Conservation (phyloP, 2,888 invertebrate genomes). For the Sarcophaga caerulescens region DNA sequence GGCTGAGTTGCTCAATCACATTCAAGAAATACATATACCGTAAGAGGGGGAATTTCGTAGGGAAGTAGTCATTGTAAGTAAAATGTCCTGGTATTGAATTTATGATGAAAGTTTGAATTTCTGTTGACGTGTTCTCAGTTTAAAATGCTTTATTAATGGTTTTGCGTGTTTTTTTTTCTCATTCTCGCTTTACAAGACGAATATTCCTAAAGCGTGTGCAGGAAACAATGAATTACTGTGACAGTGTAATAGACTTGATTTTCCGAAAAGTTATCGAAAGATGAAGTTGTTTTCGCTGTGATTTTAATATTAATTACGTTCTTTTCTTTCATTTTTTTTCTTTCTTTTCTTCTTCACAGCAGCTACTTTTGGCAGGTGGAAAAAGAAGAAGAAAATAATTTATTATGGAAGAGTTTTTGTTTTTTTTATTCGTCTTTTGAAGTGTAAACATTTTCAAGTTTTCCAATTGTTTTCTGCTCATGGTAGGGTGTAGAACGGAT, state of each 20-base stretch:
- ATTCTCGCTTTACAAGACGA: not conserved
- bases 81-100: constrained; percentile 60
- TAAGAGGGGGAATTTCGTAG: not conserved
- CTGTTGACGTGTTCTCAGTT: constrained; percentile 56
- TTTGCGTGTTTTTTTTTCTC: constrained; percentile 50
- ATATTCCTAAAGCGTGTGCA: not conserved
- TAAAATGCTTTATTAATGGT: constrained; percentile 59
- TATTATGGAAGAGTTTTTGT: not conserved
- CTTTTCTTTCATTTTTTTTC: not conserved
- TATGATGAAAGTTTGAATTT: constrained; percentile 65
- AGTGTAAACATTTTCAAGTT: no score
- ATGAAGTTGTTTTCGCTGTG: constrained; percentile 43
- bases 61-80: constrained; percentile 39
- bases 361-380: constrained; percentile 3
- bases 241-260: constrained; percentile 6
- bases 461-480: no score
- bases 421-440: not conserved
- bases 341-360: no score
- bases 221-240: not conserved
- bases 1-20: constrained; percentile 4
- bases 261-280: constrained; percentile 23
- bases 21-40: not conserved
- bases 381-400: not conserved
- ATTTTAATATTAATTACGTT: constrained; percentile 55
- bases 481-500: no score